phyloP scores from a whole-genome alignment of 2,888 invertebrate genomes.

The Allolobophora icterica region DNA sequence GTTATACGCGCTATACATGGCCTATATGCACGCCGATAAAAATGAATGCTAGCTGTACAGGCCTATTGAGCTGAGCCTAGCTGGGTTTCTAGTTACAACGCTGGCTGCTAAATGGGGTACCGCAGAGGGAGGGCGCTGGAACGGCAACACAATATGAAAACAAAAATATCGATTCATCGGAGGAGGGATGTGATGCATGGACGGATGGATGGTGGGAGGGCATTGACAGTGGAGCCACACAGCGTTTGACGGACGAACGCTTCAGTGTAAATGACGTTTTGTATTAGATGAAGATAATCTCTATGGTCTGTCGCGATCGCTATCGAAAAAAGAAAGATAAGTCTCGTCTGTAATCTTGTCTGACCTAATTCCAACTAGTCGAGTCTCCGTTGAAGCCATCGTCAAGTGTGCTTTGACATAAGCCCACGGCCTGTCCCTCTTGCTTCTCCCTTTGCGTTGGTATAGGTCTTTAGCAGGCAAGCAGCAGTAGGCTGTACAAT shows the following conservation, averaged over 20 bases:
- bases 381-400: background rate
- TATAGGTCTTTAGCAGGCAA: too few relatives aligned
- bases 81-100: background rate
- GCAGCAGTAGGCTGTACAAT: background rate
- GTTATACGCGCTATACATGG: background rate
- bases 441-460: too few relatives aligned
- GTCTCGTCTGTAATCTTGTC: conserved; percentile 2
- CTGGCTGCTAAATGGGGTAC: background rate
- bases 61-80: background rate
- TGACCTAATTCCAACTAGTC: background rate
- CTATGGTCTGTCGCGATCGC: background rate
- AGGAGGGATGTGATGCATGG: background rate
- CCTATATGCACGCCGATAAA: background rate
- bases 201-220: too few relatives aligned
- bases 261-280: background rate
- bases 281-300: background rate
- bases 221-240: background rate
- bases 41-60: background rate
- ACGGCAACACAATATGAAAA: background rate
- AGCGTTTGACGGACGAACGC: background rate
- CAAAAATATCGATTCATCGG: background rate
- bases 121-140: background rate
- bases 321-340: background rate
- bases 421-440: background rate
- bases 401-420: background rate